phyloP scores from a whole-genome alignment of 1,140 invertebrate genomes.

The Drosophila elegans region DNA sequence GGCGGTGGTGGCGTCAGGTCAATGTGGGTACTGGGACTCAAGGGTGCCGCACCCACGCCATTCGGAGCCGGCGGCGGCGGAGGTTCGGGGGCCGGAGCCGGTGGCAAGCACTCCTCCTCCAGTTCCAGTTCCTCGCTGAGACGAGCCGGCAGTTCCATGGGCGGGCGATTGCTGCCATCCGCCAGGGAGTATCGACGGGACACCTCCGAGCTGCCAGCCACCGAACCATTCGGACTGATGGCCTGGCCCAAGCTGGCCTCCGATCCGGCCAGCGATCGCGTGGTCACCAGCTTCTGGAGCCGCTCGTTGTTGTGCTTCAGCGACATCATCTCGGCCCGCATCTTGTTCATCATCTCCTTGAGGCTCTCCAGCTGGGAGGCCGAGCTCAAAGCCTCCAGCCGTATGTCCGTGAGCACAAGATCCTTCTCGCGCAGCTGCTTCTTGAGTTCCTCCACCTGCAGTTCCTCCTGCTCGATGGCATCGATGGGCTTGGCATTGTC shows the following conservation, averaged over 20 bases:
- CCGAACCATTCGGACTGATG: slow-evolving; percentile 86
- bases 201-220: slow-evolving; percentile 76
- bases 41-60: slow-evolving; percentile 34
- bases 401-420: slow-evolving; percentile 97
- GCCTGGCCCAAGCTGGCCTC: slow-evolving; percentile 90
- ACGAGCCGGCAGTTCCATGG: slow-evolving; percentile 85
- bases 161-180: slow-evolving; percentile 79
- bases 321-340: slow-evolving; percentile 98
- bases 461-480: slow-evolving; percentile 80
- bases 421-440: slow-evolving; percentile 98
- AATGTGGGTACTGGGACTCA: slow-evolving; percentile 80
- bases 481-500: slow-evolving; percentile 84
- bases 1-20: slow-evolving; percentile 83
- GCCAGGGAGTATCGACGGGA: slow-evolving; percentile 85
- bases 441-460: slow-evolving; percentile 91
- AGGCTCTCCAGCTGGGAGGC: slow-evolving; percentile 98
- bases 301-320: slow-evolving; percentile 98
- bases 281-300: slow-evolving; percentile 94
- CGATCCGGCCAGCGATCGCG: slow-evolving; percentile 92
- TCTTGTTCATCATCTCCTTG: slow-evolving; percentile 97
- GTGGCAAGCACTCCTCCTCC: slow-evolving; percentile 85
- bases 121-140: slow-evolving; percentile 85
- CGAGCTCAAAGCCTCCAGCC: slow-evolving; percentile 97
- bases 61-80: slow-evolving; percentile 74
- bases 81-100: slow-evolving; percentile 84